A percentile compares a stretch with the other conserved stretches of the same genome.
phyloP scores from a whole-genome alignment of 2,797 vertebrate genomes.

The Girardinus metallicus region DNA sequence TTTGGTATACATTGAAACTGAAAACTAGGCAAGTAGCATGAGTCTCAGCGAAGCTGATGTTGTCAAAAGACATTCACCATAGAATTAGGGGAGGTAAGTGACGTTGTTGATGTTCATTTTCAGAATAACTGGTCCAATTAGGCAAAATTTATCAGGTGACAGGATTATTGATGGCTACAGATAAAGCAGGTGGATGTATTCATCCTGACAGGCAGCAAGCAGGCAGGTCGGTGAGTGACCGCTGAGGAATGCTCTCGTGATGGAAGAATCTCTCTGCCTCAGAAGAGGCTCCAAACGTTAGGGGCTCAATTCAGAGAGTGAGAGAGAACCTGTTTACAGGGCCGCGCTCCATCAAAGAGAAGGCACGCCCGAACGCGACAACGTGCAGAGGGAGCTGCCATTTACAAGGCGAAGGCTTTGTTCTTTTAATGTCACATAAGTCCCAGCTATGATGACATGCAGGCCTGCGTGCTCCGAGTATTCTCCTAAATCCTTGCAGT shows the following conservation, averaged over 20 bases:
- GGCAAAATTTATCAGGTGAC: conserved; percentile 14
- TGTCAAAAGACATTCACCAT: conserved; percentile 5
- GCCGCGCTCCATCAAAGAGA: conserved; percentile 20
- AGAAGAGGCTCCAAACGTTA: background rate
- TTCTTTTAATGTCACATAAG: conserved; percentile 24
- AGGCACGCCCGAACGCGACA: conserved; percentile 29
- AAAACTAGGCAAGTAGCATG: background rate
- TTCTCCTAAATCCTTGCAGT: conserved; percentile 33
- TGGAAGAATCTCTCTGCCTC: conserved; percentile 43
- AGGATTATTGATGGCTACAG: conserved; percentile 23
- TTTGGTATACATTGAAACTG: background rate
- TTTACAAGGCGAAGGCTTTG: conserved; percentile 18
- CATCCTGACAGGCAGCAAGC: conserved; percentile 16
- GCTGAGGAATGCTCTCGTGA: conserved; percentile 67
- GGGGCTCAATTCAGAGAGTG: conserved; percentile 32
- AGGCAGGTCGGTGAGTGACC: conserved; percentile 60
- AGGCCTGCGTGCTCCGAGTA: conserved; percentile 15
- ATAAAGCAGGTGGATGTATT: conserved; percentile 39
- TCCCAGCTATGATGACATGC: conserved; percentile 34
- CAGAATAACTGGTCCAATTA: conserved; percentile 7
- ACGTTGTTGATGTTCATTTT: background rate
- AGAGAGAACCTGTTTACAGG: conserved; percentile 65
- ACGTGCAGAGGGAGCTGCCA: background rate
- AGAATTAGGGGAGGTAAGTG: conserved; percentile 3
- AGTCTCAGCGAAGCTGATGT: background rate